Conservation (phyloP, 2,797 vertebrate genomes). For the Chiloscyllium punctatum region DNA sequence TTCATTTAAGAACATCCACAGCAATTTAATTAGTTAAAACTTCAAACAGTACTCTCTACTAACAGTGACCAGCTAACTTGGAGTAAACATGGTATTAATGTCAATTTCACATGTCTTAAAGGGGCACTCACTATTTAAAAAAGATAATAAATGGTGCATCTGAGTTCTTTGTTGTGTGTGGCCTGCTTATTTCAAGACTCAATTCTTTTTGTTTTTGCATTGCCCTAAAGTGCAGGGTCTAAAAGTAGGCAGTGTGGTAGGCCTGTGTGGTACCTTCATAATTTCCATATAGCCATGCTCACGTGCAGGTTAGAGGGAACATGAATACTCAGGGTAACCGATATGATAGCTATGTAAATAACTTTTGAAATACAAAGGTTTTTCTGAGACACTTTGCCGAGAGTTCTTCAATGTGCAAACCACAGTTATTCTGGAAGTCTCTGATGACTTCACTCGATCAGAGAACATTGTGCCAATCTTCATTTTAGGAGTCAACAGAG, state of each 20-base stretch:
- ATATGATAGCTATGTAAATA: neutral
- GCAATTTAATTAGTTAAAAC: neutral
- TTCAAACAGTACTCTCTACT: neutral
- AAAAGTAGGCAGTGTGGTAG: neutral
- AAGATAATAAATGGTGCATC: neutral
- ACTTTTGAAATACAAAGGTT: neutral
- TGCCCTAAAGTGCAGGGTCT: neutral
- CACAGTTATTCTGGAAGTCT: neutral
- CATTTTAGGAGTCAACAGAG: neutral
- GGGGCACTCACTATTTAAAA: neutral
- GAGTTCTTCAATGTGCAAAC: neutral
- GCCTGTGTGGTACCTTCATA: neutral
- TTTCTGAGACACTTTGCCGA: neutral
- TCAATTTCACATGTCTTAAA: neutral
- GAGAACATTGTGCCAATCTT: neutral
- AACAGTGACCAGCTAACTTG: neutral
- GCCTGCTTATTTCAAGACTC: neutral
- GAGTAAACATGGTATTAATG: neutral
- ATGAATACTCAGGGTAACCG: neutral
- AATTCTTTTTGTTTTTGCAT: neutral
- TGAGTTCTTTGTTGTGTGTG: neutral
- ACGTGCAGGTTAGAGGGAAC: neutral
- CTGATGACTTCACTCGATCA: neutral
- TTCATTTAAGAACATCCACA: neutral
- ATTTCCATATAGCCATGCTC: neutral